Percentiles rank a stretch among this genome's conserved stretches.
Conservation (phyloP, 2,888 invertebrate species). For the Sphinx pinastri region DNA sequence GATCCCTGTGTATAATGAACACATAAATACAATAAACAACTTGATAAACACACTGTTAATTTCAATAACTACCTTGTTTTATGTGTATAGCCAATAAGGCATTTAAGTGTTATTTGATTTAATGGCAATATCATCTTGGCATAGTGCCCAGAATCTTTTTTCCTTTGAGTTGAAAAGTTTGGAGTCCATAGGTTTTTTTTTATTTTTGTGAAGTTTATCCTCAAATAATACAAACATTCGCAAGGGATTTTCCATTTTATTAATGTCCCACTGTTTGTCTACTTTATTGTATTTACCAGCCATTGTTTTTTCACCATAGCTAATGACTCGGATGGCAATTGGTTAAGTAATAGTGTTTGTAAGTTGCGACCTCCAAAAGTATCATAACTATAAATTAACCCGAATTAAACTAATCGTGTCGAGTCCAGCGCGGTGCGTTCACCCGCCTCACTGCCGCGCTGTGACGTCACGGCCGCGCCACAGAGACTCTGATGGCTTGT, state of each 20-base stretch:
- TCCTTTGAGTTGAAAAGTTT: neutral
- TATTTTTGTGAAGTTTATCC: neutral
- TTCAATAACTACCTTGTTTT: too few species aligned
- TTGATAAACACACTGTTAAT: too few species aligned
- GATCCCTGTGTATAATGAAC: too few species aligned
- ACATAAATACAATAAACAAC: too few species aligned
- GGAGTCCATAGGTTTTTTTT: neutral
- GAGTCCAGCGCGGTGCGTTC: slow-evolving; percentile 43
- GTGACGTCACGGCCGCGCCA: slow-evolving; percentile 48
- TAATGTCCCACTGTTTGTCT: neutral
- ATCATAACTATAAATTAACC: slow-evolving; percentile 55
- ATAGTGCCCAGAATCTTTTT: too few species aligned
- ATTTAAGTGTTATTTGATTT: too few species aligned
- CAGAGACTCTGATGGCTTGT: slow-evolving; percentile 48
- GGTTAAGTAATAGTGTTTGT: slow-evolving; percentile 6
- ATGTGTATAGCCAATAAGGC: too few species aligned
- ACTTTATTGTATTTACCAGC: neutral
- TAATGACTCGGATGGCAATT: neutral
- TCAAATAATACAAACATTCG: neutral
- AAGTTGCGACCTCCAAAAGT: slow-evolving; percentile 22
- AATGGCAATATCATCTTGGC: too few species aligned
- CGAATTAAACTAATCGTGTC: slow-evolving; percentile 56
- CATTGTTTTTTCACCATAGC: neutral
- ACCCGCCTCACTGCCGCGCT: slow-evolving; percentile 38
- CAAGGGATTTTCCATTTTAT: neutral